Evolutionary conservation across 2,888 invertebrate genomes (phyloP).

Genomic region (Pocota personata): DNA sequence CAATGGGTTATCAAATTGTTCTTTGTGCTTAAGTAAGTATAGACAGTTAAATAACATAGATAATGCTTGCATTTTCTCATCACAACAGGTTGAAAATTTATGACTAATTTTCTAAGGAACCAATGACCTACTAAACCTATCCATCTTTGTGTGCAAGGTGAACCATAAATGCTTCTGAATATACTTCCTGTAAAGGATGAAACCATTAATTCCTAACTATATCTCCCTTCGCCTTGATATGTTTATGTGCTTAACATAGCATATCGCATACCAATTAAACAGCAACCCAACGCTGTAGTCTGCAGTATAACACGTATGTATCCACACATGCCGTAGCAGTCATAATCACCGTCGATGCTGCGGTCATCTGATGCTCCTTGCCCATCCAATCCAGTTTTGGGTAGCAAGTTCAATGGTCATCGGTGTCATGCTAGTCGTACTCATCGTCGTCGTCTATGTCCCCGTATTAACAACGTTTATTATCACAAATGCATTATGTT

Average conservation of each 20-base stretch:
- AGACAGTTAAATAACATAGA: no score
- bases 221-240: slow-evolving; percentile 48
- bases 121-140: slow-evolving; percentile 7
- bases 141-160: not conserved
- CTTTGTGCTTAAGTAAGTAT: no score
- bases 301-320: not conserved
- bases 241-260: slow-evolving; percentile 50
- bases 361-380: slow-evolving; percentile 8
- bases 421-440: slow-evolving; percentile 7
- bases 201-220: slow-evolving; percentile 38
- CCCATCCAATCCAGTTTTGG: slow-evolving; percentile 11
- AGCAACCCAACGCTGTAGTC: not conserved
- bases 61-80: not conserved
- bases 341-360: slow-evolving; percentile 8
- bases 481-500: slow-evolving; percentile 73
- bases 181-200: slow-evolving; percentile 6
- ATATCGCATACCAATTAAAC: not conserved
- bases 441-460: slow-evolving; percentile 23
- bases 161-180: not conserved
- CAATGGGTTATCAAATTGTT: no score
- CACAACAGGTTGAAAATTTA: not conserved
- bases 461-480: slow-evolving; percentile 71
- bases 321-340: not conserved
- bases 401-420: slow-evolving; percentile 44
- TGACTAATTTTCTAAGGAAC: not conserved